Evolutionary conservation across 2,797 vertebrate genomes (phyloP).

Genomic region (Sebastes paucispinis): DNA sequence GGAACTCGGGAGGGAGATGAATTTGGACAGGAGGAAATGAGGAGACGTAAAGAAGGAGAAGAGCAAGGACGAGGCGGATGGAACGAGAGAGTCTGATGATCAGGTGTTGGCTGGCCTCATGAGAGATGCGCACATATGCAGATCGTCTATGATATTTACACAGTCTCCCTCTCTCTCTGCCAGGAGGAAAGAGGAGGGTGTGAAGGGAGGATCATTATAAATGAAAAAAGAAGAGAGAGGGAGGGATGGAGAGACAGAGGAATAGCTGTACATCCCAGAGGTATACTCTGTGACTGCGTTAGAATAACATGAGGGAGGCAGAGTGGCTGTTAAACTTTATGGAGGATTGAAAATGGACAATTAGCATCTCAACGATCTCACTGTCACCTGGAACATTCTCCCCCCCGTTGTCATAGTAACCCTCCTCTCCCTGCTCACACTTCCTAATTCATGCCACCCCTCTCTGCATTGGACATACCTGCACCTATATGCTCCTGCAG

Average conservation of each 20-base stretch:
- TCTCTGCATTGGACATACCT: constrained; percentile 26
- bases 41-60: constrained; percentile 33
- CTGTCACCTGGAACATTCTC: constrained; percentile 75
- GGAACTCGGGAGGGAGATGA: constrained; percentile 57
- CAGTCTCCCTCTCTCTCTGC: constrained; percentile 45
- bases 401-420: constrained; percentile 73
- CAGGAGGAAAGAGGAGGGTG: constrained; percentile 36
- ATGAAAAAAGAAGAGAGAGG: constrained; percentile 6
- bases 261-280: constrained; percentile 67
- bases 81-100: constrained; percentile 59
- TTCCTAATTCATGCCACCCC: constrained; percentile 61
- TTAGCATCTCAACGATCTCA: constrained; percentile 84
- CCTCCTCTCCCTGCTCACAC: constrained; percentile 52
- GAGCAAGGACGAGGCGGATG: constrained; percentile 45
- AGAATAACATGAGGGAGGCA: constrained; percentile 79
- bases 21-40: constrained; percentile 65
- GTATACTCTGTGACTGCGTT: constrained; percentile 77
- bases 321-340: constrained; percentile 85
- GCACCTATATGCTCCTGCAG: constrained; percentile 5
- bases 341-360: constrained; percentile 87
- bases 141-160: constrained; percentile 69
- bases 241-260: constrained; percentile 27
- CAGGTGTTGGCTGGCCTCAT: constrained; percentile 71
- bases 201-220: constrained; percentile 57
- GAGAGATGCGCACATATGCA: constrained; percentile 72